Evolutionary conservation across 2,888 invertebrate species (phyloP).

Genomic region (Opisthograptis luteolata): DNA sequence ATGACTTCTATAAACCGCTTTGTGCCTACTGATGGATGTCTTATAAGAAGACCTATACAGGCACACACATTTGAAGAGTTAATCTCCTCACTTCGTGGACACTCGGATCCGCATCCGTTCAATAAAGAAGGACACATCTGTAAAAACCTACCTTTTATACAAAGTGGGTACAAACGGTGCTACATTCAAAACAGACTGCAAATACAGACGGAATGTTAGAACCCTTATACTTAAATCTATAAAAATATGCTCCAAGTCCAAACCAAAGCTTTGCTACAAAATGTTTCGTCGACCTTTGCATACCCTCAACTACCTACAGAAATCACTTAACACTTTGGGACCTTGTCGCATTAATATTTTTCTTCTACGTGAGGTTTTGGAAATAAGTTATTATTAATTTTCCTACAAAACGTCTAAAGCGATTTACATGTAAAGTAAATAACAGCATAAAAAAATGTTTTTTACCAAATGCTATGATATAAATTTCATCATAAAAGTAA

Average conservation of each 20-base stretch:
- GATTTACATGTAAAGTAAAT: too few species aligned
- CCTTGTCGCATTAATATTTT: slow-evolving; percentile 7
- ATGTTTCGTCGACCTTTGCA: slow-evolving; percentile 36
- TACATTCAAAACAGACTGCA: slow-evolving; percentile 33
- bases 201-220: slow-evolving; percentile 34
- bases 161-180: slow-evolving; percentile 20
- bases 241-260: slow-evolving; percentile 33
- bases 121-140: slow-evolving; percentile 21
- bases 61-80: not conserved
- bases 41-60: too few species aligned
- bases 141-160: slow-evolving; percentile 17
- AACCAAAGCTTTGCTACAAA: slow-evolving; percentile 30
- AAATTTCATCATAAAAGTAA: too few species aligned
- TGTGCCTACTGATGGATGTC: too few species aligned
- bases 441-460: not conserved
- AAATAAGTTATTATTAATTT: too few species aligned
- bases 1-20: too few species aligned
- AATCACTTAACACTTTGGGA: not conserved
- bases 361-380: not conserved
- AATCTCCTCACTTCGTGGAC: not conserved
- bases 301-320: slow-evolving; percentile 3
- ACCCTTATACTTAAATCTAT: slow-evolving; percentile 29
- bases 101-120: slow-evolving; percentile 13
- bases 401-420: too few species aligned
- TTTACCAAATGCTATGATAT: not conserved